Evolutionary conservation across 2,797 vertebrate species (phyloP), one percentile per base, ranked within the genome.

Genomic region (Tamandua tetradactyla): DNA sequence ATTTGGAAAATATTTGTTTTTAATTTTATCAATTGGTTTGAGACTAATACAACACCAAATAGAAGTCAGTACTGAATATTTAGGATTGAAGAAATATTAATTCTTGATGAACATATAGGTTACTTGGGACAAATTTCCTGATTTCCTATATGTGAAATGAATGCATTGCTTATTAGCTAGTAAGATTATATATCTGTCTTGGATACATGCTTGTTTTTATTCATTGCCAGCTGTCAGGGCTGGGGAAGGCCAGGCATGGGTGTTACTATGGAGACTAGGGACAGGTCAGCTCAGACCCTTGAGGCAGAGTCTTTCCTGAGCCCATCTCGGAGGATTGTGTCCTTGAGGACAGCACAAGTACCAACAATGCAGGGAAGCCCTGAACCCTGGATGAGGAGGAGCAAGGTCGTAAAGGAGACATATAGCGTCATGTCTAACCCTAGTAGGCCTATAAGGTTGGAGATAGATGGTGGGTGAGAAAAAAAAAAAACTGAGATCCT

Each of bases 61-160:
- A 88, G 66, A 61, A 93, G 22, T 76, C 83, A 20, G 92, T 86
- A 83, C 59, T 25, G 40, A 80, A 72, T 79, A 80, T 92, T 87
- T 61, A 32, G 68, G 40, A 10, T 69, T 81, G 35, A 80, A 89
- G 62, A 57, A 87, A 59, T 80, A 22, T 30, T 80, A 69, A 78
- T 52, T 80, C 66, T 80, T 40, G 42, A 78, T 85, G 57, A 84
- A 61, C 20, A 40, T 59, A 13, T 85, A 61, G 20, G 17, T 88
- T 57, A 52, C 30, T 72, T 78, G 49, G 55, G 64, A 59, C 59
- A 76, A 9, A n/a, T 84, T 64, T 84, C 71, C 35, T 52, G 82
- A 44, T 90, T 12, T 44, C 52, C 35, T 61, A 12, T n/a, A 20
- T 61, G 52, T 69, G 86, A 90, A 44, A 20, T 47, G 14, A 49